These are phyloP conservation scores for Condylura cristata DNA, from an alignment of 2,113 vertebrate species.

Conservation along the genomic window DNA sequence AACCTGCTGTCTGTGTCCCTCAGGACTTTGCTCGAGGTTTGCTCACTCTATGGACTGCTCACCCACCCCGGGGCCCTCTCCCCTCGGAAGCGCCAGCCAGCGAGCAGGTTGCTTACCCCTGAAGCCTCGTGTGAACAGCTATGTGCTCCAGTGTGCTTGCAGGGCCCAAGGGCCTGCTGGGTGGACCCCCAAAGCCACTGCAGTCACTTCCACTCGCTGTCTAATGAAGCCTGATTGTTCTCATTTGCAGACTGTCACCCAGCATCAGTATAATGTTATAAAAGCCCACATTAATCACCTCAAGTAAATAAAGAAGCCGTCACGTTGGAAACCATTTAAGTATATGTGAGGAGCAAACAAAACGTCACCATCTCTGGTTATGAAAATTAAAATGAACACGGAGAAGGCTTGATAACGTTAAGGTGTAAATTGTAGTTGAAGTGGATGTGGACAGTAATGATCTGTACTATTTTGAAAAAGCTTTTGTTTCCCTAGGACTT, in stretches of 20 bases:
- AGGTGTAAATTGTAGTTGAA: not conserved
- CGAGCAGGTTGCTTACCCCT: too few relatives aligned
- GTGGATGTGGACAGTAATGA: not conserved
- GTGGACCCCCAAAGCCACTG: not conserved
- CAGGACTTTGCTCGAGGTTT: not conserved
- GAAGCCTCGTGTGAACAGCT: too few relatives aligned
- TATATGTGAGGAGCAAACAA: not conserved
- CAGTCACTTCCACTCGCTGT: not conserved
- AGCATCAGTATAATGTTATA: not conserved
- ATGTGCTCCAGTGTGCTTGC: not conserved
- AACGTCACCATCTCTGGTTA: not conserved
- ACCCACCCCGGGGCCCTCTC: too few relatives aligned
- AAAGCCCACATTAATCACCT: not conserved
- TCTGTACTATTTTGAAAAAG: not conserved
- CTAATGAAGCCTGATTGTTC: constrained; percentile 14
- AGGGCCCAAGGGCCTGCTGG: not conserved
- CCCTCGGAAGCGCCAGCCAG: too few relatives aligned
- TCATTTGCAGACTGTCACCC: not conserved
- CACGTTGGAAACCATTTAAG: not conserved
- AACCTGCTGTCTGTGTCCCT: not conserved
- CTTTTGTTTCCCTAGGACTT: not conserved
- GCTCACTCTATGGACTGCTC: not conserved
- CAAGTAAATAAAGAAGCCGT: not conserved
- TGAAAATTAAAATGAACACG: constrained; percentile 43
- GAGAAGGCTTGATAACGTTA: constrained; percentile 25